phyloP scores from a whole-genome alignment of 2,888 invertebrate genomes.

The Lysandra bellargus region DNA sequence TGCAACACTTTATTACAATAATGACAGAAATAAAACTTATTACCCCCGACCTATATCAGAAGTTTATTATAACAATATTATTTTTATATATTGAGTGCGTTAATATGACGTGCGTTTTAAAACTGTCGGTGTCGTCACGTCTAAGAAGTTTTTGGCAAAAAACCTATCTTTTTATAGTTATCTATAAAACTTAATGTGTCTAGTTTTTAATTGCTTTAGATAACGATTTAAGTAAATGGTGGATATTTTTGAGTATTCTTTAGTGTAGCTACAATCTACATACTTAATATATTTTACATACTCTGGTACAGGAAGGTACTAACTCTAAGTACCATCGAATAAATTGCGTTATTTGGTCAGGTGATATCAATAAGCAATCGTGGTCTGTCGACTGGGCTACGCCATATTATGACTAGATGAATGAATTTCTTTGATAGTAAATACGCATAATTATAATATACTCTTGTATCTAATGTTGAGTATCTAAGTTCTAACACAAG shows the following conservation, averaged over 20 bases:
- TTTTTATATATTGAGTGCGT: conserved; percentile 25
- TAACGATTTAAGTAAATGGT: conserved; percentile 9
- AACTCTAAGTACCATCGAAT: neutral
- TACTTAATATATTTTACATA: neutral
- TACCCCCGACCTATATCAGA: conserved; percentile 18
- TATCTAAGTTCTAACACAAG: too few relatives aligned
- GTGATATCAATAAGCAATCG: too few relatives aligned
- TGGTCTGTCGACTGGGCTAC: too few relatives aligned
- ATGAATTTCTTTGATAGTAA: too few relatives aligned
- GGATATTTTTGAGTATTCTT: neutral
- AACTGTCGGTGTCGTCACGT: conserved; percentile 1
- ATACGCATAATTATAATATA: too few relatives aligned
- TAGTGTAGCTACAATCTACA: neutral
- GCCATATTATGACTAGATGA: too few relatives aligned
- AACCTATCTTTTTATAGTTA: conserved; percentile 23
- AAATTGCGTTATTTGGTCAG: too few relatives aligned
- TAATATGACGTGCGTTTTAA: conserved; percentile 14
- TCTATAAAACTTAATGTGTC: conserved; percentile 28
- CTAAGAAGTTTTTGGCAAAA: conserved; percentile 24
- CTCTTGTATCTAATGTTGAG: too few relatives aligned
- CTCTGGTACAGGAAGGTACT: neutral
- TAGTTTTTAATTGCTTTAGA: neutral
- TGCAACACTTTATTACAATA: neutral
- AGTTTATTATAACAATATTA: conserved; percentile 28
- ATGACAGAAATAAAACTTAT: conserved; percentile 18